phyloP scores from a whole-genome alignment of 2,113 vertebrate genomes.

The Istiophorus platypterus region DNA sequence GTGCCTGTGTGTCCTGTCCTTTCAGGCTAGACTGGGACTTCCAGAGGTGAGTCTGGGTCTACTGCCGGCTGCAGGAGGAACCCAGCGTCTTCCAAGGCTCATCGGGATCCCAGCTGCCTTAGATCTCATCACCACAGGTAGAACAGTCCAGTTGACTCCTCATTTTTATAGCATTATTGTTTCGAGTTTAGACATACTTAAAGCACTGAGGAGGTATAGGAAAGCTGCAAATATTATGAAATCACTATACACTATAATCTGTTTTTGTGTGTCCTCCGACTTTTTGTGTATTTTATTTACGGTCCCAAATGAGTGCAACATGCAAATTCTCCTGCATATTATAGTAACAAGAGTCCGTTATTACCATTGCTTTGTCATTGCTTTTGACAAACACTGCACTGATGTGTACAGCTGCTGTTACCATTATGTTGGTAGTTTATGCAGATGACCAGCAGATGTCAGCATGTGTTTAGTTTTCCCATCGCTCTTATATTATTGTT shows the following conservation, averaged over 20 bases:
- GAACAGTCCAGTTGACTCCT: conserved; percentile 17
- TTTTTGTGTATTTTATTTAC: background rate
- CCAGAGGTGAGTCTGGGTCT: conserved; percentile 93
- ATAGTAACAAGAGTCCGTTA: background rate
- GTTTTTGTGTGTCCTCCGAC: background rate
- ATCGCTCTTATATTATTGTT: background rate
- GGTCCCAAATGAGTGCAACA: background rate
- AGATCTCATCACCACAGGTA: conserved; percentile 93
- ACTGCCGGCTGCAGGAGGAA: conserved; percentile 91
- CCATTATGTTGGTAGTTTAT: background rate
- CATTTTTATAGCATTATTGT: background rate
- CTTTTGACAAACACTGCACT: background rate
- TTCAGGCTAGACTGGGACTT: conserved; percentile 89
- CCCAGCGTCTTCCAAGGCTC: conserved; percentile 92
- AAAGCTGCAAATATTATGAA: background rate
- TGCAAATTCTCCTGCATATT: background rate
- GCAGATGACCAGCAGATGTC: conserved; percentile 75
- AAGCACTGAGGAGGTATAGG: background rate
- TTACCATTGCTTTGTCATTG: background rate
- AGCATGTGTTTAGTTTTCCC: conserved; percentile 42
- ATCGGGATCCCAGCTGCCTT: conserved; percentile 90
- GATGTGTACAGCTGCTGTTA: background rate
- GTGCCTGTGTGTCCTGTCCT: conserved; percentile 35
- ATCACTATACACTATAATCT: background rate
- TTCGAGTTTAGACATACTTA: background rate